Percentiles rank a stretch among this genome's conserved stretches.
Conservation (phyloP, 2,113 vertebrate genomes). For the Eulemur rufifrons region DNA sequence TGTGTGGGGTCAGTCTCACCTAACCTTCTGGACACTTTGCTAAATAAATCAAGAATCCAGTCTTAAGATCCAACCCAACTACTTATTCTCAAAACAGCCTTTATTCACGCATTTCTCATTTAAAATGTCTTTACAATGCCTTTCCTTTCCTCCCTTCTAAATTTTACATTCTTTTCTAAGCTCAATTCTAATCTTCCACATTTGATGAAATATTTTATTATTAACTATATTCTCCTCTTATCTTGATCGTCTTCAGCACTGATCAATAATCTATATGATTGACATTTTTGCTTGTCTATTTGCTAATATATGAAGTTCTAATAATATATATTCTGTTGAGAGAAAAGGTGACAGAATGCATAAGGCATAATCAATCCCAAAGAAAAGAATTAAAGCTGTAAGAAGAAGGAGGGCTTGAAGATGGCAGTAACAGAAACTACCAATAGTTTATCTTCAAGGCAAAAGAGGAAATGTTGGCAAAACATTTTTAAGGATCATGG, state of each 20-base stretch:
- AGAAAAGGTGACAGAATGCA: background rate
- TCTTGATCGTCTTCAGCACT: background rate
- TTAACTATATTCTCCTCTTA: background rate
- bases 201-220: background rate
- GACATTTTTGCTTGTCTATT: background rate
- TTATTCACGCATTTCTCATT: background rate
- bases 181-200: background rate
- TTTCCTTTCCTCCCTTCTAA: background rate
- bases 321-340: background rate
- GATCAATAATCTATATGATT: background rate
- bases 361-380: background rate
- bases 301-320: background rate
- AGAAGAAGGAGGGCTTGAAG: background rate
- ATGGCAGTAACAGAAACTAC: background rate
- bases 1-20: background rate
- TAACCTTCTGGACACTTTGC: background rate
- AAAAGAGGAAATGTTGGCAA: background rate
- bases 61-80: background rate
- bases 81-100: background rate
- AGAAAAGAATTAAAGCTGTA: background rate
- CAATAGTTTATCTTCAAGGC: background rate
- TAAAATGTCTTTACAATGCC: background rate
- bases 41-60: background rate
- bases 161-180: background rate
- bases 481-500: background rate